Conservation (phyloP, 1,140 invertebrate genomes). For the Penaeus indicus region DNA sequence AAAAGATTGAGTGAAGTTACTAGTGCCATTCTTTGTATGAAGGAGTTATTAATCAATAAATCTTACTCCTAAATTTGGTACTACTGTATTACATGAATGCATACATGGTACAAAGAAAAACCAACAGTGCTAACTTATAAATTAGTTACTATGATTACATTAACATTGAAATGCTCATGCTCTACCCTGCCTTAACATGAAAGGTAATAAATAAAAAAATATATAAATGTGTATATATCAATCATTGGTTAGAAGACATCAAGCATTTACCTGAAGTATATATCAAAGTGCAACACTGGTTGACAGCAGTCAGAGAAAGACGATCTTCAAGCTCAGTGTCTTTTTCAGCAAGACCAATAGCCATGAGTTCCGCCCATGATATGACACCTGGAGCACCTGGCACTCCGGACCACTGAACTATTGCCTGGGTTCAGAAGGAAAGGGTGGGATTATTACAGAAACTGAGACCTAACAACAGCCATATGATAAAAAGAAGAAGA, state of each 20-base stretch:
- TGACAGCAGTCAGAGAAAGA: constrained; percentile 65
- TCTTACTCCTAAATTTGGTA: too few relatives aligned
- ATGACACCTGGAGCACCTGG: constrained; percentile 62
- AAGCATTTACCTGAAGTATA: constrained; percentile 67
- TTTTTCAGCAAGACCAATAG: constrained; percentile 64
- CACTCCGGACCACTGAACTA: constrained; percentile 66
- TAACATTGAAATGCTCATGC: too few relatives aligned
- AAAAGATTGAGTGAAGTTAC: constrained; percentile 33
- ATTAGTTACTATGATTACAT: too few relatives aligned
- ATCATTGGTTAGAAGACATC: constrained; percentile 15
- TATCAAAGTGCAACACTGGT: constrained; percentile 68
- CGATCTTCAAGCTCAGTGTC: constrained; percentile 64
- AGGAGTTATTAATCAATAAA: neutral
- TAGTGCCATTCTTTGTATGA: constrained; percentile 4
- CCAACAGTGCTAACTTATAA: too few relatives aligned
- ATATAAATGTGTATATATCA: neutral
- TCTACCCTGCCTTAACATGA: too few relatives aligned
- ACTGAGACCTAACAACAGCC: too few relatives aligned
- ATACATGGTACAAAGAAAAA: neutral
- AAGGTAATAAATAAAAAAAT: neutral
- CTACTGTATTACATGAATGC: neutral
- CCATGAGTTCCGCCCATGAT: constrained; percentile 67
- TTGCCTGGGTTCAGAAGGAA: constrained; percentile 56
- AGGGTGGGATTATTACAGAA: too few relatives aligned
- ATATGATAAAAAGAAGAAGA: neutral